Base-by-base conservation (phyloP, 2,113 vertebrate species). In the Stomatorhinus ivindoensis region DNA sequence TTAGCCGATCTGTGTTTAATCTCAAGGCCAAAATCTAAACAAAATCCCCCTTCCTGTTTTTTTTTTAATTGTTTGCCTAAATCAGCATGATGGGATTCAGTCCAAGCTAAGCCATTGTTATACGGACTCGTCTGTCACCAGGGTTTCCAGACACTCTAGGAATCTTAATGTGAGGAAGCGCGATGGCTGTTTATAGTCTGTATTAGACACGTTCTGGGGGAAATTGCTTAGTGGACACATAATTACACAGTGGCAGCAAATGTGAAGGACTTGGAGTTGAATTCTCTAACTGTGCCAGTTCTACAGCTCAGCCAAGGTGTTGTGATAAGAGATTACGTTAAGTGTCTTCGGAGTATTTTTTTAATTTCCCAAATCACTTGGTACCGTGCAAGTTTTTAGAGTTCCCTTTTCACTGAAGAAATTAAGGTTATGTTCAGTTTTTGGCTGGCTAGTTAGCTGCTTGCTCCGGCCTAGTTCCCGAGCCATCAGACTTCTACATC, bases 1-100 rank as follows among this genome's bases (percentile, higher is more conserved):
- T 89, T 61, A 83, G 8, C 76, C 13, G 19, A 76, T 82, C 44
- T 88, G 69, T 42, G 76, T 82, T 89, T 89, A 89, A 84, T 89
- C 88, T 89, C 80, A 84, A 84, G 35, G 35, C 21, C 21, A 27
- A 50, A 58, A 46, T 84, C 39, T 58, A 58, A 84, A 46, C 51
- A 44, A 89, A 55, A 61, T 1, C 21, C 51, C 35, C 21, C 39
- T 13, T 55, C 31, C 24, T 55, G 39, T 55, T 61, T 51, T 85
- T 80, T 51, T 51, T 61, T 65, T 9, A 61, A 39, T 82, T 61
- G 27, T 87, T 85, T 85, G 51, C 88, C 51, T 85, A 39, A 27
- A 4, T 65, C 51, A 46, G 35, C 53, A 17, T 46, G 21, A 61
- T 46, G 35, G 80, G 35, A 58, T 47, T 31, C 1, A 0, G 51